phyloP scores from a whole-genome alignment of 2,113 vertebrate genomes.

The Pteropus alecto region DNA sequence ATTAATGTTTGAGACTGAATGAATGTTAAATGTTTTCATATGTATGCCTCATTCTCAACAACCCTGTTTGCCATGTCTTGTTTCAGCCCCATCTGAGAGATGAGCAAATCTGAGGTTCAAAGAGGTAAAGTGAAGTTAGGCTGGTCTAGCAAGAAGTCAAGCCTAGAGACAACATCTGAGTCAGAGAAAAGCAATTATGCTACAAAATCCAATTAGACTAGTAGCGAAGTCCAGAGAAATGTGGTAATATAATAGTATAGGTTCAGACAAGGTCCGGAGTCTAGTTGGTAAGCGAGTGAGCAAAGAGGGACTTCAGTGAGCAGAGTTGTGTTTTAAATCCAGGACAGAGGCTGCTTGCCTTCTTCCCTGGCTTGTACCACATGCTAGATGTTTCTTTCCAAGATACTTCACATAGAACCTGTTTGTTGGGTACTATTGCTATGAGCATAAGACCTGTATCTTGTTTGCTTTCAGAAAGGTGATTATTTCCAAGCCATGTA shows the following conservation, averaged over 20 bases:
- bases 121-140: neutral
- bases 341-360: neutral
- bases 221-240: neutral
- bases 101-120: neutral
- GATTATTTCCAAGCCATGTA: neutral
- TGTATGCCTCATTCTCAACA: neutral
- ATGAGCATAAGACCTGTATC: neutral
- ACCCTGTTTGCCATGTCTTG: neutral
- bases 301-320: neutral
- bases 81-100: neutral
- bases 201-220: neutral
- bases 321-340: neutral
- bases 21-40: neutral
- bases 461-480: neutral
- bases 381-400: neutral
- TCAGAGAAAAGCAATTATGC: slow-evolving; percentile 3
- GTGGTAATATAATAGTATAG: neutral
- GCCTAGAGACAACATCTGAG: neutral
- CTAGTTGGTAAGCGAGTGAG: neutral
- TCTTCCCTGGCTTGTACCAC: neutral
- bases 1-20: slow-evolving; percentile 5
- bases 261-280: neutral
- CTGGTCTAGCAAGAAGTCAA: neutral
- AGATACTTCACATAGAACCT: neutral
- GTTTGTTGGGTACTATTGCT: neutral